Base-by-base conservation (phyloP, 2,888 invertebrate species). In the Oscheius myriophilus region DNA sequence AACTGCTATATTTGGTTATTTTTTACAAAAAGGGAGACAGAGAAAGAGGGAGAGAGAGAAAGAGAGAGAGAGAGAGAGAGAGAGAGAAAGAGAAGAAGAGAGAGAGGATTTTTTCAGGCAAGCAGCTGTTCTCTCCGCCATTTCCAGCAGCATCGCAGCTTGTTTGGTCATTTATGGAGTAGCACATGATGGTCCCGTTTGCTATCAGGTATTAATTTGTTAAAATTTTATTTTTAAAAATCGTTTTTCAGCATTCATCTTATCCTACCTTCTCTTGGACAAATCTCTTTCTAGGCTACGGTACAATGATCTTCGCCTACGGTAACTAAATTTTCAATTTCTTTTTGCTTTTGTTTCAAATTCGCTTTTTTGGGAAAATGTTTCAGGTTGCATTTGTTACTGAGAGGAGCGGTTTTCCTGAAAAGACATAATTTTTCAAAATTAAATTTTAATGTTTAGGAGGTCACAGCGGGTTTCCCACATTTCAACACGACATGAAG, bases 401-500 rank as follows among this genome's bases (percentile, higher is more conserved):
- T n/a, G n/a, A n/a, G n/a, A n/a, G n/a, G n/a, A n/a, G n/a, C n/a
- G n/a, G n/a, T n/a, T n/a, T n/a, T n/a, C n/a, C n/a, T n/a, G n/a
- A n/a, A n/a, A n/a, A n/a, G n/a, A n/a, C n/a, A n/a, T n/a, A n/a
- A n/a, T n/a, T 33, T 33, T 33, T 33, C 33, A 33, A 6, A 6
- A 4, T 49, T 11, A 49, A 18, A 18, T 6, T 49, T 6, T 6
- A 49, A 49, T 21, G n/a, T 49, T 49, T 23, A 64, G 92, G 92
- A 6, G 92, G 92, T 2, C 92, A 92, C 7, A 91, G 92, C 0
- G 91, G 91, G 84, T 90, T 95, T 82, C 90, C 95, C 76, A 94
- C 94, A 0, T 91, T 95, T 61, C 94, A 94, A 89, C 92, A 93
- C 73, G 95, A 95, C 87, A 95, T 95, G 95, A 90, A 90, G 71